phyloP scores from a whole-genome alignment of 2,888 invertebrate genomes.

The Sinelater perroti region DNA sequence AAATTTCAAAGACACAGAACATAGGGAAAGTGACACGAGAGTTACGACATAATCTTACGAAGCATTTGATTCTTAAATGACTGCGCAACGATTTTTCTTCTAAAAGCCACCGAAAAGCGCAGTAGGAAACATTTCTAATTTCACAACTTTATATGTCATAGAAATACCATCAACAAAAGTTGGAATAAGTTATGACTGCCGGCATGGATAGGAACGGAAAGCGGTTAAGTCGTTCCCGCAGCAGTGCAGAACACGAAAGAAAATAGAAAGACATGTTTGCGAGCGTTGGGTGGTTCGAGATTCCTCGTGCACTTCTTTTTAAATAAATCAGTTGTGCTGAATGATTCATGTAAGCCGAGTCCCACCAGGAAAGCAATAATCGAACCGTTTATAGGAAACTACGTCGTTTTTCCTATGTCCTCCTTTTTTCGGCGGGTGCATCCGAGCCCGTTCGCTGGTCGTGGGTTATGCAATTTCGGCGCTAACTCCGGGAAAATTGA shows the following conservation, averaged over 20 bases:
- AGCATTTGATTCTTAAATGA: too few species aligned
- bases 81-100: too few species aligned
- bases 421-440: slow-evolving; percentile 36
- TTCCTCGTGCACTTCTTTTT: slow-evolving; percentile 39
- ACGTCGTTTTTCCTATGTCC: slow-evolving; percentile 40
- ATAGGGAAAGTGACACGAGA: too few species aligned
- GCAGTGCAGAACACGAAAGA: neutral
- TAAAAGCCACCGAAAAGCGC: too few species aligned
- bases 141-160: too few species aligned
- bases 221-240: neutral
- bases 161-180: too few species aligned
- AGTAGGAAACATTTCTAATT: too few species aligned
- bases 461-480: slow-evolving; percentile 9
- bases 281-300: neutral
- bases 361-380: slow-evolving; percentile 45
- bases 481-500: slow-evolving; percentile 26
- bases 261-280: neutral
- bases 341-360: slow-evolving; percentile 47
- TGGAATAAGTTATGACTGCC: too few species aligned
- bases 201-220: neutral
- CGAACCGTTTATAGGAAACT: slow-evolving; percentile 47
- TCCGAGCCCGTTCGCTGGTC: slow-evolving; percentile 34
- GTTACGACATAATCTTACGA: too few species aligned
- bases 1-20: too few species aligned
- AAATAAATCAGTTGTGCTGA: slow-evolving; percentile 47